Conservation (phyloP, 2,888 invertebrate genomes). For the Cryptus armator region DNA sequence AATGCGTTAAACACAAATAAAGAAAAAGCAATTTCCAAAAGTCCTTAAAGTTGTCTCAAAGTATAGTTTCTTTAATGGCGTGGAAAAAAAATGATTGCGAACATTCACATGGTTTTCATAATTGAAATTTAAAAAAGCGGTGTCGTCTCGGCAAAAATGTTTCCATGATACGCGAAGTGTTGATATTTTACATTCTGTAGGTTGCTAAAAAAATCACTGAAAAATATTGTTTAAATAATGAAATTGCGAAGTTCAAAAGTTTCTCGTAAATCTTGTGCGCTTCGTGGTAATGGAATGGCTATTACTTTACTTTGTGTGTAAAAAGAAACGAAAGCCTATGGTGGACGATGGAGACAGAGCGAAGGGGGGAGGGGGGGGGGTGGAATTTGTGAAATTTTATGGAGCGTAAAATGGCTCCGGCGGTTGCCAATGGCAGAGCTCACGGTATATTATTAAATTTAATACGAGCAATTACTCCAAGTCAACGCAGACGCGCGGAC, state of each 20-base stretch:
- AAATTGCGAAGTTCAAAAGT: not conserved
- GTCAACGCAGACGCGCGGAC: conserved; percentile 61
- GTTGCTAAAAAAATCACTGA: not conserved
- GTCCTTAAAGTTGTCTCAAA: not conserved
- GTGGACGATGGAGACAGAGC: not conserved
- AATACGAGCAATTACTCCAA: conserved; percentile 77
- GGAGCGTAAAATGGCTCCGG: conserved; percentile 55
- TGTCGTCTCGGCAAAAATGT: too few relatives aligned
- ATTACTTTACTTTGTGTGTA: conserved; percentile 4
- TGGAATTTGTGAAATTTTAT: conserved; percentile 50
- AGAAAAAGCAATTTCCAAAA: too few relatives aligned
- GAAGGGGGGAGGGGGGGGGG: not conserved
- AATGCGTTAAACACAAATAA: not conserved
- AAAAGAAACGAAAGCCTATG: not conserved
- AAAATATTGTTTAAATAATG: too few relatives aligned
- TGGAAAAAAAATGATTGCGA: not conserved
- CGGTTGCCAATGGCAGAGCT: conserved; percentile 6
- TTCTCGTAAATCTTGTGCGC: not conserved
- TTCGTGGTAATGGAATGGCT: conserved; percentile 39
- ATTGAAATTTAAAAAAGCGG: too few relatives aligned
- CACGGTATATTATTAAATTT: conserved; percentile 77
- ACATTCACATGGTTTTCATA: not conserved
- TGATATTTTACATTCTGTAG: too few relatives aligned
- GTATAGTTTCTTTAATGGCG: not conserved
- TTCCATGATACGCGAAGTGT: too few relatives aligned